Base-by-base conservation (phyloP, 2,888 invertebrate genomes). In the Machimus rusticus region DNA sequence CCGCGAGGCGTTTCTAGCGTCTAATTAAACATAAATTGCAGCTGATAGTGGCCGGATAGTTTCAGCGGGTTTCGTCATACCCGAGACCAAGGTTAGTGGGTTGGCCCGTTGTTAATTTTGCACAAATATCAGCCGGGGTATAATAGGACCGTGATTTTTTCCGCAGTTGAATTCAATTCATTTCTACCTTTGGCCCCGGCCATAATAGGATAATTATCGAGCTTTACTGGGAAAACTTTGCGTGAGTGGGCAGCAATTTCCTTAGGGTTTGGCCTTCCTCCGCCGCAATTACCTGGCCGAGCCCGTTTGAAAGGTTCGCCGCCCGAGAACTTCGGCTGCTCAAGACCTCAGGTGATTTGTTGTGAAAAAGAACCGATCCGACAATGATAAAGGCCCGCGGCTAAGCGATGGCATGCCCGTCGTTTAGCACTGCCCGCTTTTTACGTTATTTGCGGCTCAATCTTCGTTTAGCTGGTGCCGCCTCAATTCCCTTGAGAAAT, bases 221-320 rank as follows among this genome's bases (percentile, higher is more conserved):
- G 82, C 66, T 82, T 87, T 87, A 82, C 77, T 87, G 51, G 84
- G 82, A 87, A 74, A 87, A 82, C 84, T 78, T 87, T 84, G 74
- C 84, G 87, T 84, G 84, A 84, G 84, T 84, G 82, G 87, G 82
- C 46, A 77, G 87, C 77, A 87, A 84, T 84, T 84, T 87, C 76
- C 84, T 87, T 84, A 87, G 82, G 87, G 87, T 77, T 87, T 87
- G 87, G 87, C 77, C 23, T 51, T 34, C 9, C 84, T 82, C 51
- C 84, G 82, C 57, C 57, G 19, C 55, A 82, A 82, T 82, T 82
- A 82, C 12, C 19, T 0, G 82, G 57, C 82, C 82, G 57, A 82
- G 82, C 82, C 82, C 19, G 23, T 66, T 37, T 66, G 57, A 37
- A 82, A 57, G 57, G 82, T 57, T 82, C 39, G 16, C 51, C 46